Percentiles rank a stretch among this genome's conserved stretches.
Evolutionary conservation across 37 sponge, comb jelly and placozoan species (phyloP).

Genomic region (Bolinopsis microptera): DNA sequence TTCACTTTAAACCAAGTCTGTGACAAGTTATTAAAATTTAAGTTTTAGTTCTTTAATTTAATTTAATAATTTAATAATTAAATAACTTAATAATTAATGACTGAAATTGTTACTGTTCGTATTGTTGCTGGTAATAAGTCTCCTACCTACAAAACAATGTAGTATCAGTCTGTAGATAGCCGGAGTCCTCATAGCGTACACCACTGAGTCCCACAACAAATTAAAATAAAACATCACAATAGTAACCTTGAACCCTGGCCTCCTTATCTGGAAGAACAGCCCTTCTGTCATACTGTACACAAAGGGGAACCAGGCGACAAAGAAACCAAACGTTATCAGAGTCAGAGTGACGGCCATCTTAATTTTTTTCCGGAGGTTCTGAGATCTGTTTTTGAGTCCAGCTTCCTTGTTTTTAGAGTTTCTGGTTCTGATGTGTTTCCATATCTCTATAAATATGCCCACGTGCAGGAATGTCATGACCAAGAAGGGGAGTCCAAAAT

Average conservation of each 20-base stretch:
- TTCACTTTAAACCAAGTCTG: no score
- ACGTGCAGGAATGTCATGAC: background rate
- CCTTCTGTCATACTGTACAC: slow-evolving; percentile 19
- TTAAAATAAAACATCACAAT: slow-evolving; percentile 45
- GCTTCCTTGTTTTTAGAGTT: background rate
- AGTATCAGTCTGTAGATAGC: background rate
- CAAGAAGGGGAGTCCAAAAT: background rate
- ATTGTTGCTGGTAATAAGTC: background rate
- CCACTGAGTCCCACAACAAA: slow-evolving; percentile 27
- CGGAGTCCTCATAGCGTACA: background rate
- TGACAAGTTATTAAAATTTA: no score
- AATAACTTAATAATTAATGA: no score
- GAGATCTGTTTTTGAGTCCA: background rate
- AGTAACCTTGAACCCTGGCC: slow-evolving; percentile 9
- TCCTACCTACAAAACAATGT: background rate
- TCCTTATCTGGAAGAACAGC: background rate
- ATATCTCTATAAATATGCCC: slow-evolving; percentile 13
- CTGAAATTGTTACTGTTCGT: background rate
- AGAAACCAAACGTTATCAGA: background rate
- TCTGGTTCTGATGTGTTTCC: background rate
- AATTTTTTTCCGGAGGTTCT: background rate
- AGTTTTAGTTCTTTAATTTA: no score
- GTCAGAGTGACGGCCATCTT: background rate
- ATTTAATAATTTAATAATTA: no score
- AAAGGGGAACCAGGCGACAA: slow-evolving; percentile 28